phyloP scores from a whole-genome alignment of 2,888 invertebrate genomes.

The Erebia palarica region DNA sequence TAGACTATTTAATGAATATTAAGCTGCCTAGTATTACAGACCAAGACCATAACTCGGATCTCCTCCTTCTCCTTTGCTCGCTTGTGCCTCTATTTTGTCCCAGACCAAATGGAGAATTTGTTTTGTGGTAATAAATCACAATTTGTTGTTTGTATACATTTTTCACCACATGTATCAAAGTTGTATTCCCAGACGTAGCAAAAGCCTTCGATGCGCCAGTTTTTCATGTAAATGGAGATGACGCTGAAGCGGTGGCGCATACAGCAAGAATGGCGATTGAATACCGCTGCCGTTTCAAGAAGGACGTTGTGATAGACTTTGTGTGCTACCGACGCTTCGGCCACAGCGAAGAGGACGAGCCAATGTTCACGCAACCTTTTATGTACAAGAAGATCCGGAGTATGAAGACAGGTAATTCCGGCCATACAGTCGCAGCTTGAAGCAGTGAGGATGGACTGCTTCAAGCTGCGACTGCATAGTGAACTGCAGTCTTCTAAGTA shows the following conservation, averaged over 20 bases:
- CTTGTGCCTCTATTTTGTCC: no score
- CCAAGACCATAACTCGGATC: no score
- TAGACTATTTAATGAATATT: no score
- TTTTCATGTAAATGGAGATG: constrained; percentile 97
- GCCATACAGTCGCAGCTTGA: no score
- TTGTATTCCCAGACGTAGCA: constrained; percentile 85
- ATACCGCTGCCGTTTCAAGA: constrained; percentile 93
- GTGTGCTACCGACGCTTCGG: constrained; percentile 94
- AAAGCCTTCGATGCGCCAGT: constrained; percentile 96
- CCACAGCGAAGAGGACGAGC: constrained; percentile 97
- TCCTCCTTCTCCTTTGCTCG: no score
- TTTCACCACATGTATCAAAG: background rate
- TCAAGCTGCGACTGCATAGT: no score
- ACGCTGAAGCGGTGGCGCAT: constrained; percentile 95
- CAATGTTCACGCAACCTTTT: constrained; percentile 96
- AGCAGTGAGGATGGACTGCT: no score
- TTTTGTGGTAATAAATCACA: no score
- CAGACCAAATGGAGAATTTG: no score
- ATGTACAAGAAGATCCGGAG: constrained; percentile 94
- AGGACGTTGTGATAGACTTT: constrained; percentile 92
- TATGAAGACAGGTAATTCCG: constrained; percentile 79
- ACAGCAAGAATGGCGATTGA: constrained; percentile 95
- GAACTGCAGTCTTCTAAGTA: no score
- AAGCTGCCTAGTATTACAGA: no score
- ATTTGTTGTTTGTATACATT: background rate